Percentiles rank a stretch among this genome's conserved stretches.
phyloP scores from a whole-genome alignment of 2,113 vertebrate species.

The Arizona elegans region DNA sequence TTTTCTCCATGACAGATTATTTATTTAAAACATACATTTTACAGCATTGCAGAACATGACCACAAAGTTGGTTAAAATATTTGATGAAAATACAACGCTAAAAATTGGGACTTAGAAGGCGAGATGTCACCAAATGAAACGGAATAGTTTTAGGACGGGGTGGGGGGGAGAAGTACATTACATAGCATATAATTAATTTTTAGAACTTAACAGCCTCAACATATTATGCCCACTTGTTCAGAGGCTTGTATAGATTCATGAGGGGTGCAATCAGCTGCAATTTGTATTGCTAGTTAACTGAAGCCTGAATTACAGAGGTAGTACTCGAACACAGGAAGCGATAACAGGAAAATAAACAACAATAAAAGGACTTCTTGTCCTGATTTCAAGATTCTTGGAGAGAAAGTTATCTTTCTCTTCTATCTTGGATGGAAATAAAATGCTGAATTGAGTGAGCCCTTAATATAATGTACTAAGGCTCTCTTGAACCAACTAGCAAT shows the following conservation, averaged over 20 bases:
- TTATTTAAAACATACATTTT: background rate
- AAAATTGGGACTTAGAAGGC: background rate
- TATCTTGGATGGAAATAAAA: background rate
- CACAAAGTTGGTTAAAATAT: background rate
- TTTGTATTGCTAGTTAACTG: background rate
- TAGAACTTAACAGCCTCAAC: background rate
- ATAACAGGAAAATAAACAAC: background rate
- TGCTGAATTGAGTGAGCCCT: background rate
- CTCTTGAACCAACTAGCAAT: background rate
- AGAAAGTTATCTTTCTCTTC: background rate
- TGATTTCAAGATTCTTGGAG: background rate
- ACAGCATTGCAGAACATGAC: background rate
- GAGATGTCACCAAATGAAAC: background rate
- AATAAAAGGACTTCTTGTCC: background rate
- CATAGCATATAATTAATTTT: background rate
- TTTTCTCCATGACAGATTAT: background rate
- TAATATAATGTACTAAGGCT: background rate
- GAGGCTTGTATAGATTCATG: background rate
- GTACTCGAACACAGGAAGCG: background rate
- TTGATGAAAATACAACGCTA: background rate
- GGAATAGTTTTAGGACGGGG: background rate
- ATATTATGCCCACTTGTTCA: background rate
- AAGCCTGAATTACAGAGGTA: background rate
- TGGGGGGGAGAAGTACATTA: background rate
- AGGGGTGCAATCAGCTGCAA: background rate